Evolutionary conservation across 2,888 invertebrate genomes (phyloP).

Genomic region (Holacanthella duospinosa): DNA sequence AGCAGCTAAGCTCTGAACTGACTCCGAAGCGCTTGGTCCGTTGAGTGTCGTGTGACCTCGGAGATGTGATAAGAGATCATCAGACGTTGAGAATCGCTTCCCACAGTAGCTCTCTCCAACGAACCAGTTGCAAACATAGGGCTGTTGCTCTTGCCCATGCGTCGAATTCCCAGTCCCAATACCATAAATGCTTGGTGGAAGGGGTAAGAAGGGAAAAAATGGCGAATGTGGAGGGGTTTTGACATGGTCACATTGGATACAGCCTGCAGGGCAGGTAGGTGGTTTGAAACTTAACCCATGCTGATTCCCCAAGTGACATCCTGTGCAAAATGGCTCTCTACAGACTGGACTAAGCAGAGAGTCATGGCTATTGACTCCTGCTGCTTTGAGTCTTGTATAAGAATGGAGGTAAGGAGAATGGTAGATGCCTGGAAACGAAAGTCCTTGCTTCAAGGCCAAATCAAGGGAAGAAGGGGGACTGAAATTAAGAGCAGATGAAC

Average conservation of each 20-base stretch:
- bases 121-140: conserved; percentile 86
- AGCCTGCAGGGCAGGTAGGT: conserved; percentile 64
- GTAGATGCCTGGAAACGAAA: conserved; percentile 20
- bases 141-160: conserved; percentile 45
- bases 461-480: conserved; percentile 16
- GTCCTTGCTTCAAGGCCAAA: conserved; percentile 11
- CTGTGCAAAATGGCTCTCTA: conserved; percentile 83
- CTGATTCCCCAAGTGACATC: conserved; percentile 75
- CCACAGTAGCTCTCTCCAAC: conserved; percentile 60
- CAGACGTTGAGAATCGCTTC: conserved; percentile 72
- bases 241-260: conserved; percentile 75
- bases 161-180: conserved; percentile 9
- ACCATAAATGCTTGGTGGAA: conserved; percentile 23
- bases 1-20: conserved; percentile 5
- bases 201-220: conserved; percentile 30
- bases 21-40: not conserved
- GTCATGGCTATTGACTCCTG: conserved; percentile 9
- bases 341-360: conserved; percentile 44
- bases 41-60: conserved; percentile 44
- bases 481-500: conserved; percentile 14
- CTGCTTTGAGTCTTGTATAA: conserved; percentile 35
- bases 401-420: conserved; percentile 35
- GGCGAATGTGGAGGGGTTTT: conserved; percentile 34
- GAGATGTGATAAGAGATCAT: conserved; percentile 71
- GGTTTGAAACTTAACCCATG: conserved; percentile 41